Conservation (phyloP, 2,113 vertebrate genomes). For the Gambusia affinis region DNA sequence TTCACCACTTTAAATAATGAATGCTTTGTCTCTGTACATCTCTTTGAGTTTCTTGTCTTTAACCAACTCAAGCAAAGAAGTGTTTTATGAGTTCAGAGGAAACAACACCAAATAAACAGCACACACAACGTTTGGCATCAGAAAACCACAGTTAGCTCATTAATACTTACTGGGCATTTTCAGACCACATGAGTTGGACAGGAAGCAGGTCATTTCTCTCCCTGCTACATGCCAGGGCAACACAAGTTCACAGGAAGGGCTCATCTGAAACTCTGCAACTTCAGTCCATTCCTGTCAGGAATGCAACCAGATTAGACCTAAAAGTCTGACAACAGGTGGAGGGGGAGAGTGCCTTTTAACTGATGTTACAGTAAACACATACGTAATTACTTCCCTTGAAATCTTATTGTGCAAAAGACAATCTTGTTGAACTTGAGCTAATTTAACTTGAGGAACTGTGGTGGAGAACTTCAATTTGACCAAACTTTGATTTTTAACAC, state of each 20-base stretch:
- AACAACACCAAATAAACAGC: neutral
- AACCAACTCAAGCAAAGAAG: neutral
- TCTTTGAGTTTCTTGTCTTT: neutral
- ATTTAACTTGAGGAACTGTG: too few relatives aligned
- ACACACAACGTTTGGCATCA: constrained; percentile 69
- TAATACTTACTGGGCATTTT: constrained; percentile 75
- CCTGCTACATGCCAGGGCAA: constrained; percentile 47
- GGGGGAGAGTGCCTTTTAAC: too few relatives aligned
- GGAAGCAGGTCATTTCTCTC: constrained; percentile 77
- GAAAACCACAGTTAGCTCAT: constrained; percentile 82
- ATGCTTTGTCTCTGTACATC: neutral
- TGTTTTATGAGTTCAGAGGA: constrained; percentile 79
- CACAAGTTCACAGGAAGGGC: constrained; percentile 61
- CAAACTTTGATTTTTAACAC: too few relatives aligned
- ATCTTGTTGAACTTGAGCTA: too few relatives aligned
- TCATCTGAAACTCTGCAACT: constrained; percentile 44
- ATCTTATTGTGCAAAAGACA: too few relatives aligned
- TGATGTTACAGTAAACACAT: too few relatives aligned
- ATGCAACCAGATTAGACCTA: too few relatives aligned
- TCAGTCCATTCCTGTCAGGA: constrained; percentile 13
- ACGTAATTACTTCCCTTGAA: too few relatives aligned
- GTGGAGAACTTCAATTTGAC: too few relatives aligned
- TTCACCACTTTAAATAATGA: neutral
- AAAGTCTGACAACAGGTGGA: too few relatives aligned
- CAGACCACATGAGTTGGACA: constrained; percentile 76